Percentiles rank a stretch among this genome's conserved stretches.
phyloP scores from a whole-genome alignment of 2,113 vertebrate species.

The Eulacestoma nigropectus region DNA sequence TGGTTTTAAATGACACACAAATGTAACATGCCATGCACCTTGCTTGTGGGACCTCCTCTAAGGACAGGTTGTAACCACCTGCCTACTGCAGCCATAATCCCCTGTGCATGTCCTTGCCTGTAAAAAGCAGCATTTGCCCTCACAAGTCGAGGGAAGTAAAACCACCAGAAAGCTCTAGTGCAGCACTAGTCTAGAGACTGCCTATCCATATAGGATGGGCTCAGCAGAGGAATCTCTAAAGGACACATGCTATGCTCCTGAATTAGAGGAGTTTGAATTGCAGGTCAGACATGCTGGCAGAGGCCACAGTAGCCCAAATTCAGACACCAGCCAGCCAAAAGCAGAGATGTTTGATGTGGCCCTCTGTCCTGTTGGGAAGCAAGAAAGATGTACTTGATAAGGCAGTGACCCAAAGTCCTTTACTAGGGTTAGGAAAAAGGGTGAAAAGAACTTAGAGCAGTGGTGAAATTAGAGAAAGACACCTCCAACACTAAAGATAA shows the following conservation, averaged over 20 bases:
- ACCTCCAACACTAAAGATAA: background rate
- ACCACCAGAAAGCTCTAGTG: background rate
- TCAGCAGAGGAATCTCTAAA: background rate
- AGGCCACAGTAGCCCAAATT: background rate
- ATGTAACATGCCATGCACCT: background rate
- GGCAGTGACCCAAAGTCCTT: background rate
- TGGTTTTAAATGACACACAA: background rate
- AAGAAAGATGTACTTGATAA: background rate
- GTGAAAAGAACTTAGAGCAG: background rate
- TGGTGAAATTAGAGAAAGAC: background rate
- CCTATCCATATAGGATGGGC: background rate
- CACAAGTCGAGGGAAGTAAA: background rate
- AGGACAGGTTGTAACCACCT: background rate
- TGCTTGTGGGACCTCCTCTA: background rate
- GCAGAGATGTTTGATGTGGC: background rate
- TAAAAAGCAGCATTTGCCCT: background rate
- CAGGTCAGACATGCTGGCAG: background rate
- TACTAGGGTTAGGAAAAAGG: background rate
- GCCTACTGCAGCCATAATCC: accelerated
- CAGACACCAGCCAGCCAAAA: background rate
- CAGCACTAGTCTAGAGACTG: background rate
- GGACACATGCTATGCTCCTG: background rate
- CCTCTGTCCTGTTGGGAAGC: background rate
- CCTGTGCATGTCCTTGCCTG: background rate
- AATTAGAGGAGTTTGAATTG: background rate